These are phyloP conservation scores for Drosophila sechellia DNA, from an alignment of 1,140 invertebrate species.

Conservation along the genomic window DNA sequence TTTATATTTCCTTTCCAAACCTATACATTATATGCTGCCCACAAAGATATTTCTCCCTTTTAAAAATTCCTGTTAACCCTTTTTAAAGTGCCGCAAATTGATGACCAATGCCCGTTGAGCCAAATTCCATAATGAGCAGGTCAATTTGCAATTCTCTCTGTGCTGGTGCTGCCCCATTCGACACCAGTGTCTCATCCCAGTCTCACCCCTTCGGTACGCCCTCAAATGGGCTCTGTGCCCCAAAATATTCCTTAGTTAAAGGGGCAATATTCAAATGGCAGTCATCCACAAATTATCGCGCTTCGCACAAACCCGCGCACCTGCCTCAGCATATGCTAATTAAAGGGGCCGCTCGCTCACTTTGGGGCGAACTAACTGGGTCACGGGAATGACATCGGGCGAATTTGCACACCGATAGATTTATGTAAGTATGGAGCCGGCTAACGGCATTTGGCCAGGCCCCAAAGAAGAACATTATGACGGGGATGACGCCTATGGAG, in stretches of 20 bases:
- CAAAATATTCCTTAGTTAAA: constrained; percentile 27
- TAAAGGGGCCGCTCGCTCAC: constrained; percentile 45
- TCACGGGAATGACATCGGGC: constrained; percentile 61
- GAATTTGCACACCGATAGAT: constrained; percentile 9
- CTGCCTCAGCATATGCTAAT: constrained; percentile 66
- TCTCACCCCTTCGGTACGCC: neutral
- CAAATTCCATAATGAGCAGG: constrained; percentile 37
- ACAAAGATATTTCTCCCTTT: too few species aligned
- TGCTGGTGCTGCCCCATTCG: neutral
- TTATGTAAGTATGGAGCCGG: constrained; percentile 11
- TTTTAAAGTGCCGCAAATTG: constrained; percentile 2
- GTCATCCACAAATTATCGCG: constrained; percentile 45
- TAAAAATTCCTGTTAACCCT: neutral
- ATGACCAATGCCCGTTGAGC: neutral
- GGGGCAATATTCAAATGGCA: constrained; percentile 48
- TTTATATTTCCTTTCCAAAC: too few species aligned
- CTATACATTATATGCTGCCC: too few species aligned
- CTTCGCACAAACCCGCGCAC: constrained; percentile 30
- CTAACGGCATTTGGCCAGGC: constrained; percentile 56
- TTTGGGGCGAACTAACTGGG: constrained; percentile 51
- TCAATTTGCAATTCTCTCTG: constrained; percentile 45
- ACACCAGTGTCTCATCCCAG: neutral
- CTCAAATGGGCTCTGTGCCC: neutral
- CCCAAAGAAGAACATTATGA: constrained; percentile 12
- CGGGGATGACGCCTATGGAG: constrained; percentile 25